Percentiles rank a stretch among this genome's conserved stretches.
Conservation (phyloP, 2,888 invertebrate genomes). For the Ophion costatus region DNA sequence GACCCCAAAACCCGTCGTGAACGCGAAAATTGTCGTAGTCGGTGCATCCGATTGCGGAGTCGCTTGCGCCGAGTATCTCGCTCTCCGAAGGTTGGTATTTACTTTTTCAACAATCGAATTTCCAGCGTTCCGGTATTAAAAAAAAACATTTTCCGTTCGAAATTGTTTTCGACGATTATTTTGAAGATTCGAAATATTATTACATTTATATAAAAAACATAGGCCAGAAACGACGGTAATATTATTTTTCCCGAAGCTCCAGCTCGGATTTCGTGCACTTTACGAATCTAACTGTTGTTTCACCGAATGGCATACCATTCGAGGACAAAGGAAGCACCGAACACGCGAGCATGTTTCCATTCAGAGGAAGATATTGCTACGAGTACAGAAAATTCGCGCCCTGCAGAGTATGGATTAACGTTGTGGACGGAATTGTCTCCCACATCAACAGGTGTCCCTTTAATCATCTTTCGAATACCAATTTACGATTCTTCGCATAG, state of each 20-base stretch:
- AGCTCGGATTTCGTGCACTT: slow-evolving; percentile 85
- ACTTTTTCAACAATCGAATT: neutral
- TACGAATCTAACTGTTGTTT: slow-evolving; percentile 89
- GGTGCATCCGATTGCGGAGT: slow-evolving; percentile 88
- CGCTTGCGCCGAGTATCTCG: slow-evolving; percentile 86
- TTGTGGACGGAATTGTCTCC: slow-evolving; percentile 86
- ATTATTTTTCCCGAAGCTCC: slow-evolving; percentile 77
- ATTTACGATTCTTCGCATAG: neutral
- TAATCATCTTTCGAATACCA: neutral
- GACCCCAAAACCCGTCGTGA: slow-evolving; percentile 85
- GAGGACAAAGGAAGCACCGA: slow-evolving; percentile 83
- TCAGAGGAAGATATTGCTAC: slow-evolving; percentile 85
- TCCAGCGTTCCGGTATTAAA: neutral
- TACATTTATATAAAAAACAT: neutral
- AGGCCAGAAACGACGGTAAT: neutral
- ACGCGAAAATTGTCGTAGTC: slow-evolving; percentile 87
- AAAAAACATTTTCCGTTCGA: neutral
- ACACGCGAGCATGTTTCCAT: slow-evolving; percentile 83
- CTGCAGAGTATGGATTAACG: slow-evolving; percentile 87
- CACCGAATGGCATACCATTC: slow-evolving; percentile 87
- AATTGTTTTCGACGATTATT: neutral
- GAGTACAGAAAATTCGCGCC: slow-evolving; percentile 86
- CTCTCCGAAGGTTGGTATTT: slow-evolving; percentile 84
- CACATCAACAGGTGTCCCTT: slow-evolving; percentile 85
- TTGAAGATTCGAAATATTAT: too few species aligned